Conservation (phyloP, 2,113 vertebrate species). For the Pitta sordida region DNA sequence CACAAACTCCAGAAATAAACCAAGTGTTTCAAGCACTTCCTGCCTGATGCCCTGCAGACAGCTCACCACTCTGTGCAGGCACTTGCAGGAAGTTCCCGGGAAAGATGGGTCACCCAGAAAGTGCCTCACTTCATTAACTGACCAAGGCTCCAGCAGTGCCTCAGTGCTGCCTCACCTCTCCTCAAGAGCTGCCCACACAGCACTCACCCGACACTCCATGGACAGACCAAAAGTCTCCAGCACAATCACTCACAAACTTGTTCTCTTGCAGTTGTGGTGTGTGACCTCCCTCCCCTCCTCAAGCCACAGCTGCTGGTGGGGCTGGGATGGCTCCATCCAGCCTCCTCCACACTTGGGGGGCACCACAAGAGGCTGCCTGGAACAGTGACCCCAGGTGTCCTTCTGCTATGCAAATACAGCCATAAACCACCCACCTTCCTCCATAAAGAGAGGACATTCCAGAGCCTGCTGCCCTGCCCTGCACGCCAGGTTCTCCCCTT, state of each 20-base stretch:
- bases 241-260: neutral
- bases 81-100: neutral
- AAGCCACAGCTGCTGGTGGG: neutral
- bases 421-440: neutral
- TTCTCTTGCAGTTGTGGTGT: no score
- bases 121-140: accelerated
- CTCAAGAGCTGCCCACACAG: accelerated
- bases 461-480: neutral
- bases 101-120: no score
- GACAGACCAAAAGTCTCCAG: neutral
- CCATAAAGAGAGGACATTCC: neutral
- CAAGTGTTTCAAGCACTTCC: neutral
- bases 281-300: neutral
- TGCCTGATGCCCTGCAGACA: neutral
- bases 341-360: neutral
- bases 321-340: neutral
- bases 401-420: neutral
- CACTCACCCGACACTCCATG: neutral
- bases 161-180: neutral
- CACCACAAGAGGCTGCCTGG: neutral
- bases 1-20: neutral
- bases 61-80: neutral
- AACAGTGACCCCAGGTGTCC: neutral
- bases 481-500: neutral
- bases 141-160: neutral